Evolutionary conservation across 2,113 vertebrate species (phyloP).

Genomic region (Hypomesus transpacificus): DNA sequence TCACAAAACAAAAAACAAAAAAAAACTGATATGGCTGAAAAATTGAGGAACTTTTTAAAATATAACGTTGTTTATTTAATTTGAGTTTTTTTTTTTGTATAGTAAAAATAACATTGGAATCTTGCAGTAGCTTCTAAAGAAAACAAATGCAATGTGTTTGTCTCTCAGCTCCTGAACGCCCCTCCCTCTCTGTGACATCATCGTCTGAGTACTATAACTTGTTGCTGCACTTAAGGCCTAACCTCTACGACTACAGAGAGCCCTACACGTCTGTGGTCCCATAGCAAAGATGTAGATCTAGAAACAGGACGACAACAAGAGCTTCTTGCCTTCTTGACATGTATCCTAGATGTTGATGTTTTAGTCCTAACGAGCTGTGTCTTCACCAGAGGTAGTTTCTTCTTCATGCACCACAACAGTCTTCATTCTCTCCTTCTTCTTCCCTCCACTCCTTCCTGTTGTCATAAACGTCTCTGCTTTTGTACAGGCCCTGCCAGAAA

Average conservation of each 20-base stretch:
- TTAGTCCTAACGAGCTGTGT: conserved; percentile 73
- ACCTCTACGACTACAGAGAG: not conserved
- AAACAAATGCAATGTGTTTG: conserved; percentile 42
- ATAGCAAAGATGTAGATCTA: conserved; percentile 14
- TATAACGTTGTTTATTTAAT: conserved; percentile 8
- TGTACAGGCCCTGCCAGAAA: conserved; percentile 24
- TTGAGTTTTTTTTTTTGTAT: conserved; percentile 13
- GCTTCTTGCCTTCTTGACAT: conserved; percentile 57
- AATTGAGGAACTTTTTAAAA: conserved; percentile 30
- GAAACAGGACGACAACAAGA: conserved; percentile 41
- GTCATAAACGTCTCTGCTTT: conserved; percentile 12
- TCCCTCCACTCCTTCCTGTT: conserved; percentile 4
- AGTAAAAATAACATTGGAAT: conserved; percentile 47
- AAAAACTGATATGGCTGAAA: conserved; percentile 38
- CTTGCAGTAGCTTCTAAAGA: conserved; percentile 71
- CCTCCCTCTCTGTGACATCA: conserved; percentile 36
- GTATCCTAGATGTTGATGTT: conserved; percentile 76
- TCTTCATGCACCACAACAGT: conserved; percentile 72
- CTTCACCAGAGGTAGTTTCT: conserved; percentile 80
- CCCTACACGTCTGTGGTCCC: not conserved
- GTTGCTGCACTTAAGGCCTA: conserved; percentile 27
- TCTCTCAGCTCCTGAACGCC: conserved; percentile 42
- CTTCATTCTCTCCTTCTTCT: conserved; percentile 62
- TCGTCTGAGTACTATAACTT: conserved; percentile 35
- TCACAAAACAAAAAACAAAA: conserved; percentile 20